Conservation (phyloP, 2,113 vertebrate genomes). For the Microcebus jonahi region DNA sequence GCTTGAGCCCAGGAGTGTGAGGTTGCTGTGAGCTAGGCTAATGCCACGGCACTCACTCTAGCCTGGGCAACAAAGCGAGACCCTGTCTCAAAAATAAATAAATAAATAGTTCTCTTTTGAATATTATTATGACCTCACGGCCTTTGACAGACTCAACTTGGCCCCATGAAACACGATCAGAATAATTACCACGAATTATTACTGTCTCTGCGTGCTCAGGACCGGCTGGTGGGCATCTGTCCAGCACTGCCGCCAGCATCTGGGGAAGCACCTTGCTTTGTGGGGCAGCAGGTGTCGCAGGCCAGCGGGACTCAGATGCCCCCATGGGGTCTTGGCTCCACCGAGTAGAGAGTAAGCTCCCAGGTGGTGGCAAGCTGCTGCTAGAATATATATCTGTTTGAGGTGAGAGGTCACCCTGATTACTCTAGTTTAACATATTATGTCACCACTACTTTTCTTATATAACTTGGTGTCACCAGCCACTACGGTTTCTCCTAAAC, state of each 20-base stretch:
- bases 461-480: background rate
- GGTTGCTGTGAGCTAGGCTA: too few relatives aligned
- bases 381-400: background rate
- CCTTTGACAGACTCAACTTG: background rate
- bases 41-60: too few relatives aligned
- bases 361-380: background rate
- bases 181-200: background rate
- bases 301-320: background rate
- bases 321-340: background rate
- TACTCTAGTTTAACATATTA: too few relatives aligned
- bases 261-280: background rate
- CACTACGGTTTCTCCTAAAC: accelerated
- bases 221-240: too few relatives aligned
- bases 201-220: background rate
- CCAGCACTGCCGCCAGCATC: background rate
- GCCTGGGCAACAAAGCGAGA: too few relatives aligned
- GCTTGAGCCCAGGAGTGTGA: too few relatives aligned
- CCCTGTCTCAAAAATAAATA: too few relatives aligned
- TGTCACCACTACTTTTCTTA: background rate
- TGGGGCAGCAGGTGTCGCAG: background rate
- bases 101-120: background rate
- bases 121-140: background rate
- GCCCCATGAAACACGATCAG: background rate
- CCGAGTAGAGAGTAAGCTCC: background rate
- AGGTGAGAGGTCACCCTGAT: background rate